A percentile compares a stretch with the other conserved stretches of the same genome.
These are phyloP conservation scores for Ginglymostoma cirratum DNA, from an alignment of 2,113 vertebrate genomes.

Conservation along the genomic window DNA sequence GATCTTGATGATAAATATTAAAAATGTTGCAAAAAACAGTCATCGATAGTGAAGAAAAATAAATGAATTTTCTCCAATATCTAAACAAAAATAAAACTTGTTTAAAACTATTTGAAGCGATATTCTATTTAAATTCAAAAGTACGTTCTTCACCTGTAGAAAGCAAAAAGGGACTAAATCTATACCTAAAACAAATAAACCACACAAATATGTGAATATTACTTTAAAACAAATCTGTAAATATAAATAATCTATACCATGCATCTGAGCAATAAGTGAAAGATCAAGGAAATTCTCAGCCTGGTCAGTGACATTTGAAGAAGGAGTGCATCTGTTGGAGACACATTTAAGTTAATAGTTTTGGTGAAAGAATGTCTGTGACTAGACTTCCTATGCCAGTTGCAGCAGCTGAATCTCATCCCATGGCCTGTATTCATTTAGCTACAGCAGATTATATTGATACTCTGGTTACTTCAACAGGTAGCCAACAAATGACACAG, in stretches of 20 bases:
- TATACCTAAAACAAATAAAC: background rate
- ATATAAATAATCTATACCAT: background rate
- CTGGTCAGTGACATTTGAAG: constrained; percentile 1
- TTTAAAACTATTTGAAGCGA: background rate
- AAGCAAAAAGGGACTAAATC: background rate
- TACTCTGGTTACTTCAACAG: constrained; percentile 29
- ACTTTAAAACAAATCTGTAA: background rate
- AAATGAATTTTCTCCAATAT: background rate
- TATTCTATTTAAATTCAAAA: background rate
- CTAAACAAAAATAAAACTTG: background rate
- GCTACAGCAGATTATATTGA: constrained; percentile 28
- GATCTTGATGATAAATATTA: background rate
- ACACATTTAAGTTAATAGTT: background rate
- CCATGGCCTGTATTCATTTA: constrained; percentile 28
- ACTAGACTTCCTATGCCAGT: background rate
- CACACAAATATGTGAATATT: background rate
- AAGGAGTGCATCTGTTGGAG: background rate
- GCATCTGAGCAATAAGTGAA: background rate
- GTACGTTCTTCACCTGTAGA: background rate
- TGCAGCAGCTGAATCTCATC: constrained; percentile 2
- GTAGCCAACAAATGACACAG: constrained; percentile 25
- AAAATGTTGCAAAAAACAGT: background rate
- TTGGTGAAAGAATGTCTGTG: constrained; percentile 19
- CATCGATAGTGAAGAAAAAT: background rate
- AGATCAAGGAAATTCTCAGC: background rate